Evolutionary conservation across 2,888 invertebrate species (phyloP).

Genomic region (Philereme transversata): DNA sequence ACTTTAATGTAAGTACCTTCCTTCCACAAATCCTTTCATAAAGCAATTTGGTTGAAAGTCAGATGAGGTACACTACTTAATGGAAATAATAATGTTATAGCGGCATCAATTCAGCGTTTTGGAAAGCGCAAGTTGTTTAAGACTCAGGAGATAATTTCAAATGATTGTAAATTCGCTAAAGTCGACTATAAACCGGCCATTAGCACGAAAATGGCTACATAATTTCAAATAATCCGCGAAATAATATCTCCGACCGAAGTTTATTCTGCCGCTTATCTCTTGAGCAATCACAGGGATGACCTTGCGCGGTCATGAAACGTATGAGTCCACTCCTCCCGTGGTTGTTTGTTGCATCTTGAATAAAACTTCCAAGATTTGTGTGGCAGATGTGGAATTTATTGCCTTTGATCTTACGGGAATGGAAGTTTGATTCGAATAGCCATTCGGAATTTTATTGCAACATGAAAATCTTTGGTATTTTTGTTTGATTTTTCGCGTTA

Average conservation of each 20-base stretch:
- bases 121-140: conserved; percentile 20
- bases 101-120: conserved; percentile 14
- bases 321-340: conserved; percentile 36
- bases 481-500: too few species aligned
- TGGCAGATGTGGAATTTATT: conserved; percentile 41
- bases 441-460: conserved; percentile 22
- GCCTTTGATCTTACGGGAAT: conserved; percentile 38
- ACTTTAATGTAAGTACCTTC: conserved; percentile 56
- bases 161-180: conserved; percentile 30
- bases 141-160: conserved; percentile 26
- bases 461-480: background rate
- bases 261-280: conserved; percentile 42
- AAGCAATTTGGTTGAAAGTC: background rate
- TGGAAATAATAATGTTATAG: conserved; percentile 1
- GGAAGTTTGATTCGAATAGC: conserved; percentile 26
- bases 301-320: conserved; percentile 41
- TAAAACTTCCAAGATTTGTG: conserved; percentile 37
- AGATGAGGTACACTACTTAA: background rate
- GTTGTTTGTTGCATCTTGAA: conserved; percentile 41
- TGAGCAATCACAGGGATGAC: conserved; percentile 45
- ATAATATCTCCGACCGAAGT: conserved; percentile 35
- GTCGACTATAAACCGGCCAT: conserved; percentile 30
- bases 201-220: conserved; percentile 38
- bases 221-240: conserved; percentile 38
- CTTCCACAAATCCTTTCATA: too few species aligned